Evolutionary conservation across 1,140 invertebrate genomes (phyloP), one percentile per base, ranked within the genome.

Genomic region (Daktulosphaira vitifoliae): DNA sequence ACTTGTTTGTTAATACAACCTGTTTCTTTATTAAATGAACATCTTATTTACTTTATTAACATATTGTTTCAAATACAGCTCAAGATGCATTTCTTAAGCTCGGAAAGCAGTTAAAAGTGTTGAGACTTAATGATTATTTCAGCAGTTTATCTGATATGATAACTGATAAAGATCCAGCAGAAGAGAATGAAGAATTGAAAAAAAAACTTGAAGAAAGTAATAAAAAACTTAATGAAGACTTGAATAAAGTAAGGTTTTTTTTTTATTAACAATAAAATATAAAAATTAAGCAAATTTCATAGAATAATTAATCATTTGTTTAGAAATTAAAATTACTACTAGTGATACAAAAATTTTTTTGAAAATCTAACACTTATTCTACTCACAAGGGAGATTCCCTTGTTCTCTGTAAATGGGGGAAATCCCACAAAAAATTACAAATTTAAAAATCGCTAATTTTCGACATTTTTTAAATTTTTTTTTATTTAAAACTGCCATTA

Each of bases 181-280:
- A 62, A 20, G 26, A 48, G 29, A 37, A 48, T 48, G 16, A 3
- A 33, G 56, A 46, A n/a, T 23, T 62, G 1, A 62, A 33, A 33
- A 62, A 22, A 6, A 62, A 62, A 48, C 25, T 62, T 0, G 56
- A 62, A 20, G 42, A 62, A 62, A 62, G 56, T 48, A 62, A 48
- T 13, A 48, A 48, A 33, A 62, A 48, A 16, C 29, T 62, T 0
- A 2, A 48, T n/a, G n/a, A 20, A n/a, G 39, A 44, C 22, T 29
- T 62, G 13, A 33, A 46, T 15, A 13, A 1, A 39, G 56, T 62
- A 48, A n/a, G n/a, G n/a, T n/a, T n/a, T n/a, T n/a, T n/a, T n/a
- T n/a, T n/a, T n/a, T n/a, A n/a, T n/a, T n/a, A n/a, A 56, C 2
- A n/a, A 42, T 42, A 1, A 11, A 42, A 5, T 42, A 42, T 16